Evolutionary conservation across 2,797 vertebrate species (phyloP).

Genomic region (Toxotes lorentzi): DNA sequence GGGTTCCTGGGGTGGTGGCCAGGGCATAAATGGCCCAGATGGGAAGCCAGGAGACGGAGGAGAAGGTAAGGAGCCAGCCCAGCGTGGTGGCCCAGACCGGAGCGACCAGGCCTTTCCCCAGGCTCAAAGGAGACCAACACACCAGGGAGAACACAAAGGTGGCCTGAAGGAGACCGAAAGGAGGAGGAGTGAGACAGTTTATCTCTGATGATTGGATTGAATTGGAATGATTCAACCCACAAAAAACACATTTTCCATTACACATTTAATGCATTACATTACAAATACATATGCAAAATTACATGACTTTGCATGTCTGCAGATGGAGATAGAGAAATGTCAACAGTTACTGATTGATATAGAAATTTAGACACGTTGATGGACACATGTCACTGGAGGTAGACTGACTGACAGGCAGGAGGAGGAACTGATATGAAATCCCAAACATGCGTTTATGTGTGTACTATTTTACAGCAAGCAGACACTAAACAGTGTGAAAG

Average conservation of each 20-base stretch:
- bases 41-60: constrained; percentile 83
- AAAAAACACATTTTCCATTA: neutral
- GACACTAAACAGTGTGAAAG: constrained; percentile 24
- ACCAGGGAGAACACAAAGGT: constrained; percentile 83
- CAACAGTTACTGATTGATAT: no score
- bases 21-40: constrained; percentile 80
- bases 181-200: neutral
- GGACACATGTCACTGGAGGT: neutral
- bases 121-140: constrained; percentile 78
- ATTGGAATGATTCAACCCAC: neutral
- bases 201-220: neutral
- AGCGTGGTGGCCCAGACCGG: constrained; percentile 77
- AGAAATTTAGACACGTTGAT: neutral
- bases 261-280: neutral
- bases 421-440: neutral
- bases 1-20: constrained; percentile 69
- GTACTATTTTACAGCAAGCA: constrained; percentile 21
- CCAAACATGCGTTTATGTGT: constrained; percentile 8
- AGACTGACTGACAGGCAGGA: neutral
- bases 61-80: constrained; percentile 81
- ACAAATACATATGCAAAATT: no score
- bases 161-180: constrained; percentile 54
- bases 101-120: constrained; percentile 75
- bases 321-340: neutral
- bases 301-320: neutral